phyloP scores from a whole-genome alignment of 2,888 invertebrate genomes.

The Macaria liturata region DNA sequence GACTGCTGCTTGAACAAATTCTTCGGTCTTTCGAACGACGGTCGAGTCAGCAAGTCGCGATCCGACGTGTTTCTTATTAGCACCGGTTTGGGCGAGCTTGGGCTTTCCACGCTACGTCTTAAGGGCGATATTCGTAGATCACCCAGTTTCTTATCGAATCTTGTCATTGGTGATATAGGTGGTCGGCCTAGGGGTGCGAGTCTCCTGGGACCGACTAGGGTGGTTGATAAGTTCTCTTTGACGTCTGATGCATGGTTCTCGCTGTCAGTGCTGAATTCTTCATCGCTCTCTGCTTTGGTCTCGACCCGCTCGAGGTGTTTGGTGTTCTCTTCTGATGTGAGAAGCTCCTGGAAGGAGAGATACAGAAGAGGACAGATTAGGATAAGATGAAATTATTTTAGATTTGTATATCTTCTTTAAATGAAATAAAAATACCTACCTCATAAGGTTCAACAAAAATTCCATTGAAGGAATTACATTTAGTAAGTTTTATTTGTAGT shows the following conservation, averaged over 20 bases:
- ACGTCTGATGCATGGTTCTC: slow-evolving; percentile 67
- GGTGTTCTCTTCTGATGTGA: slow-evolving; percentile 76
- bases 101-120: slow-evolving; percentile 63
- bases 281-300: slow-evolving; percentile 80
- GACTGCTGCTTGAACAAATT: slow-evolving; percentile 72
- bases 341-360: slow-evolving; percentile 65
- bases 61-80: slow-evolving; percentile 62
- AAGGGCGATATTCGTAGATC: slow-evolving; percentile 70
- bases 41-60: slow-evolving; percentile 57
- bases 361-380: too few relatives aligned
- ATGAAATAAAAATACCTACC: too few relatives aligned
- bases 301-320: slow-evolving; percentile 75
- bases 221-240: slow-evolving; percentile 50
- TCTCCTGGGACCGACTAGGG: slow-evolving; percentile 50
- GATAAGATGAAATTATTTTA: too few relatives aligned
- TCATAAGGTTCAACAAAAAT: too few relatives aligned
- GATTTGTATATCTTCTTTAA: too few relatives aligned
- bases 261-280: slow-evolving; percentile 73
- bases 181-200: slow-evolving; percentile 67
- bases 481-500: too few relatives aligned
- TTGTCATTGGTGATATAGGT: slow-evolving; percentile 61
- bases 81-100: slow-evolving; percentile 58
- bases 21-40: slow-evolving; percentile 67
- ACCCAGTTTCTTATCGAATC: slow-evolving; percentile 65
- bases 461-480: too few relatives aligned